phyloP scores from a whole-genome alignment of 1,140 invertebrate species.

The Odontomachus brunneus region DNA sequence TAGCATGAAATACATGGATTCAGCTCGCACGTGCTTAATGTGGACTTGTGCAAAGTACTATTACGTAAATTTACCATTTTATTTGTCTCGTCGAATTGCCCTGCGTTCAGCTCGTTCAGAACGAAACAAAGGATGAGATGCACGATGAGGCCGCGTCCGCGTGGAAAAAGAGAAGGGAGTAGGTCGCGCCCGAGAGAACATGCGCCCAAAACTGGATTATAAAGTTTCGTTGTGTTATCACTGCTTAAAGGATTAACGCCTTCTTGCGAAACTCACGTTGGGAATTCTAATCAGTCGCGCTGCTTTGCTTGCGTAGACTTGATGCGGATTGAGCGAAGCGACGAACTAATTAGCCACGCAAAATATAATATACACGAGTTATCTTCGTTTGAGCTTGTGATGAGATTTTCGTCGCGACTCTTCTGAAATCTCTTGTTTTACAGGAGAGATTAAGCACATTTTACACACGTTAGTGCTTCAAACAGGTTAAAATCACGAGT shows the following conservation, averaged over 20 bases:
- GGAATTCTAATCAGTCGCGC: slow-evolving; percentile 63
- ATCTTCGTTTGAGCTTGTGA: not conserved
- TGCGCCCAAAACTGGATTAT: slow-evolving; percentile 70
- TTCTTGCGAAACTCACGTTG: slow-evolving; percentile 46
- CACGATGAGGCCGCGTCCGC: not conserved
- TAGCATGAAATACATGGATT: too few species aligned
- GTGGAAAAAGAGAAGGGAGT: not conserved
- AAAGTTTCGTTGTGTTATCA: slow-evolving; percentile 72
- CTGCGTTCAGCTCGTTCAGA: not conserved
- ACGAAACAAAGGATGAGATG: slow-evolving; percentile 35
- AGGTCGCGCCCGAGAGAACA: slow-evolving; percentile 25
- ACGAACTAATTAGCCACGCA: not conserved
- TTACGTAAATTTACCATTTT: not conserved
- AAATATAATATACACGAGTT: not conserved
- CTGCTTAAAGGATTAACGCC: slow-evolving; percentile 70
- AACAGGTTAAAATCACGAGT: too few species aligned
- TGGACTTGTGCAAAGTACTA: not conserved
- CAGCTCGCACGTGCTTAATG: too few species aligned
- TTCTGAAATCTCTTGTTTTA: not conserved
- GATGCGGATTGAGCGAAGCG: slow-evolving; percentile 23
- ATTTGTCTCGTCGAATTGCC: slow-evolving; percentile 23
- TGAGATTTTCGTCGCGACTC: not conserved
- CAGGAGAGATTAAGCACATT: not conserved
- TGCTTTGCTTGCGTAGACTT: slow-evolving; percentile 26
- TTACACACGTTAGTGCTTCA: too few species aligned